phyloP scores from a whole-genome alignment of 2,888 invertebrate species.

The Glaucopsyche alexis region DNA sequence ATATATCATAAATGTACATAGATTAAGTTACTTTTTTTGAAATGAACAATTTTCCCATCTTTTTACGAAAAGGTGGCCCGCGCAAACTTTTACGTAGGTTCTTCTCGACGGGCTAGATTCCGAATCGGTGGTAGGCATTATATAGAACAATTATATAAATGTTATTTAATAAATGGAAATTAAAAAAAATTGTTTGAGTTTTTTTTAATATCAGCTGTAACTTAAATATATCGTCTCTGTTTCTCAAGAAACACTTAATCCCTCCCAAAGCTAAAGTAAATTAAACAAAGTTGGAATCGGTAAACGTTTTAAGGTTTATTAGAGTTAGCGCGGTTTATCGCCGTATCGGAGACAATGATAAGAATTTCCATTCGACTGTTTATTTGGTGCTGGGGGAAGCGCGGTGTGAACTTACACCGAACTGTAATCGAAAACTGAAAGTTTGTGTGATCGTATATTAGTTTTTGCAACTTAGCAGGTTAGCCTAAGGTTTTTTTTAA shows the following conservation, averaged over 20 bases:
- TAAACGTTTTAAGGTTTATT: conserved; percentile 35
- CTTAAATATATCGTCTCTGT: not conserved
- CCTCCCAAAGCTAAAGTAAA: conserved; percentile 25
- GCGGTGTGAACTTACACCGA: conserved; percentile 49
- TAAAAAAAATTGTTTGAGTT: too few relatives aligned
- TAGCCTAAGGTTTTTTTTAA: too few relatives aligned
- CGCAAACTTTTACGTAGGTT: too few relatives aligned
- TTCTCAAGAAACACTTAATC: not conserved
- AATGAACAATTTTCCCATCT: too few relatives aligned
- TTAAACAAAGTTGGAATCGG: conserved; percentile 33
- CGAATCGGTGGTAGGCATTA: too few relatives aligned
- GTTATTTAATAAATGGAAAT: too few relatives aligned
- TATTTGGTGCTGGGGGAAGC: conserved; percentile 52
- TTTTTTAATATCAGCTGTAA: not conserved
- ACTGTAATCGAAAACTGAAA: conserved; percentile 23
- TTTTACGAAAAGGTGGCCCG: too few relatives aligned
- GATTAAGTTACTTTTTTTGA: too few relatives aligned
- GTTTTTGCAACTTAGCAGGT: not conserved
- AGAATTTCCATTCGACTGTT: conserved; percentile 64
- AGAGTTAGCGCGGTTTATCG: conserved; percentile 35
- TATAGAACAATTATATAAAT: too few relatives aligned
- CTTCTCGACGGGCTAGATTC: too few relatives aligned
- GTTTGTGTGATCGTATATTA: not conserved
- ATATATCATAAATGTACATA: too few relatives aligned
- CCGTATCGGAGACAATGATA: conserved; percentile 60